Evolutionary conservation across 2,888 invertebrate genomes (phyloP).

Genomic region (Peribatodes rhomboidaria): DNA sequence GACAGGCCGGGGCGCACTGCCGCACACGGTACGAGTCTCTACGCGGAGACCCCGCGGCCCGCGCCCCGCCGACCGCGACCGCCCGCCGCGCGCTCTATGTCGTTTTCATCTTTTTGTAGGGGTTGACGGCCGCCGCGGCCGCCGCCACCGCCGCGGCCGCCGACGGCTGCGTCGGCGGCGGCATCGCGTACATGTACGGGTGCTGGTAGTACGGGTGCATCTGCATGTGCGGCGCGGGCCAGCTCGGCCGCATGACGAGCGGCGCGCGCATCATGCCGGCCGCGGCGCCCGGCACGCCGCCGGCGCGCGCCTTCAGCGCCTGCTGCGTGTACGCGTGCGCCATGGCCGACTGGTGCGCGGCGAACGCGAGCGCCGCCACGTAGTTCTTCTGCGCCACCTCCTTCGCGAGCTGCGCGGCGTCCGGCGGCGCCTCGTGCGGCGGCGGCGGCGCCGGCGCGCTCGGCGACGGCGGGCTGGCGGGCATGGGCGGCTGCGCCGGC

Average conservation of each 20-base stretch:
- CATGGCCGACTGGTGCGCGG: slow-evolving; percentile 80
- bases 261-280: slow-evolving; percentile 78
- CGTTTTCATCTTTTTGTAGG: slow-evolving; percentile 97
- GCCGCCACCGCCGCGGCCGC: slow-evolving; percentile 76
- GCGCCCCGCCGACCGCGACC: slow-evolving; percentile 76
- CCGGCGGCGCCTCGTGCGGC: slow-evolving; percentile 56
- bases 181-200: slow-evolving; percentile 84
- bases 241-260: slow-evolving; percentile 78
- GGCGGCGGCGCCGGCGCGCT: slow-evolving; percentile 76
- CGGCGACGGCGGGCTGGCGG: slow-evolving; percentile 60
- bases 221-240: slow-evolving; percentile 81
- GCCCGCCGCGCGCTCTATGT: slow-evolving; percentile 82
- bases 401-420: slow-evolving; percentile 88
- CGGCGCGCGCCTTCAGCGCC: slow-evolving; percentile 92
- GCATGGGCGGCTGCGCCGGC: slow-evolving; percentile 79
- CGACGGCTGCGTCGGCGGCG: slow-evolving; percentile 78
- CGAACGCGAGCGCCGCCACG: slow-evolving; percentile 88
- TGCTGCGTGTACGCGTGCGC: slow-evolving; percentile 81
- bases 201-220: slow-evolving; percentile 81
- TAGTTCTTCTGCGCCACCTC: slow-evolving; percentile 94
- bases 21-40: slow-evolving; percentile 83
- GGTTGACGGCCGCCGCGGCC: slow-evolving; percentile 88
- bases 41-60: slow-evolving; percentile 84
- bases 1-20: slow-evolving; percentile 80
- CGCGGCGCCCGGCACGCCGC: slow-evolving; percentile 78